Base-by-base conservation (phyloP, 2,113 vertebrate species). In the Chaenogobius annularis region DNA sequence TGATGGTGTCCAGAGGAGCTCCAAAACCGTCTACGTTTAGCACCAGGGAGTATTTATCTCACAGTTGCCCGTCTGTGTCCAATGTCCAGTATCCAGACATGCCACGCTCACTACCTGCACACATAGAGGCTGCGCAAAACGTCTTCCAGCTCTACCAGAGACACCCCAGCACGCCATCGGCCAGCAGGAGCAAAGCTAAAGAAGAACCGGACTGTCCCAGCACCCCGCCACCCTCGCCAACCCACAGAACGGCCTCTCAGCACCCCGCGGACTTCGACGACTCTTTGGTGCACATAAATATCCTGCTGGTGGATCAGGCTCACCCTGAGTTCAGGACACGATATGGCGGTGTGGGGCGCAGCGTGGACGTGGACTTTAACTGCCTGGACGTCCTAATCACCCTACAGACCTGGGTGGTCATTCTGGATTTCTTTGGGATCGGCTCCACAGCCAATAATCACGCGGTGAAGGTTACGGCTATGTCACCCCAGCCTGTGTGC, bases 71-170 rank as follows among this genome's bases (percentile, higher is more conserved):
- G 0, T 95, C 90, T 0, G 79, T 94, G 0, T 96, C 97, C 75
- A 96, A 96, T 1, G 94, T 92, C 50, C 90, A 95, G 17, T 97
- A 91, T 46, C 96, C 97, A 0, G 98, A 96, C 5, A 99, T 99
- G 98, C 96, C 98, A 0, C 96, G 96, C 0, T 99, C 98, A 10
- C 92, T 99, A 13, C 98, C 98, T 5, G 95, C 97, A 19, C 97
- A 99, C 72, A 95, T 99, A 92, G 97, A 98, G 81, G 98, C 98
- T 87, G 96, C 97, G 0, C 92, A 96, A 1, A 99, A 99, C 17
- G 98, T 99, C 81, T 99, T 99, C 69, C 96, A 99, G 92, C 93
- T 96, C 3, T 99, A 99, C 84, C 98, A 99, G 83, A 95, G 98
- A 73, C 96, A 96, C 23, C 87, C 92, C 17, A 94, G 91, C 72